These are phyloP conservation scores for Polyodon spathula DNA, from an alignment of 2,113 vertebrate genomes.

Conservation along the genomic window DNA sequence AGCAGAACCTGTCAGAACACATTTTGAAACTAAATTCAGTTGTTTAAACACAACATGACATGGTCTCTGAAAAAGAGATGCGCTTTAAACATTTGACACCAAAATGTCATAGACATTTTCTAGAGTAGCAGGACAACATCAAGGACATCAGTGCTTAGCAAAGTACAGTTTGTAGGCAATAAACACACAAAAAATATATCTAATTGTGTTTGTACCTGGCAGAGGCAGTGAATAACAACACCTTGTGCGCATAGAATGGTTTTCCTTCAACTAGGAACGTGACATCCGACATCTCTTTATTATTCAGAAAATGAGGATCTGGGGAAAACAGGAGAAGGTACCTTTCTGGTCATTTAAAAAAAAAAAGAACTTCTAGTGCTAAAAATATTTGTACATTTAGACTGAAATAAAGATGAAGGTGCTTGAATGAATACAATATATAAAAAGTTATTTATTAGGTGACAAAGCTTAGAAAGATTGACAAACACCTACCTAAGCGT, in stretches of 20 bases:
- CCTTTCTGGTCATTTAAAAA: not conserved
- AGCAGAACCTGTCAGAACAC: not conserved
- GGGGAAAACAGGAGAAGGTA: conserved; percentile 11
- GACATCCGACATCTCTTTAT: conserved; percentile 97
- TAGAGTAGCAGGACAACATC: not conserved
- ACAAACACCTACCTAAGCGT: conserved; percentile 69
- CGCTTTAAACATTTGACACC: not conserved
- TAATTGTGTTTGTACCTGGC: conserved; percentile 58
- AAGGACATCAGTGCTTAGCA: not conserved
- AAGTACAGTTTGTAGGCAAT: not conserved
- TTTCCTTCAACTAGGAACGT: conserved; percentile 95
- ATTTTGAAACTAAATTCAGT: not conserved
- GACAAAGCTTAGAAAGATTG: not conserved
- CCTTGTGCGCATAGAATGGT: conserved; percentile 92
- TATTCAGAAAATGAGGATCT: conserved; percentile 97
- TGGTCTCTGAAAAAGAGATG: not conserved
- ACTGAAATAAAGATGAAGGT: no score
- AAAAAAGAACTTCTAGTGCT: not conserved
- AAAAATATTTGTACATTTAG: conserved; percentile 18
- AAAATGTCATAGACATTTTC: conserved; percentile 4
- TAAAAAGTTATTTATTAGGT: no score
- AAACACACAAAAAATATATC: not conserved
- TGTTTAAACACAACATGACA: not conserved
- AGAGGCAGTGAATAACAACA: conserved; percentile 90
- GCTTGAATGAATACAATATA: no score